Evolutionary conservation across 2,888 invertebrate genomes (phyloP), one percentile per base, ranked within the genome.

Genomic region (Heliconius cydno): DNA sequence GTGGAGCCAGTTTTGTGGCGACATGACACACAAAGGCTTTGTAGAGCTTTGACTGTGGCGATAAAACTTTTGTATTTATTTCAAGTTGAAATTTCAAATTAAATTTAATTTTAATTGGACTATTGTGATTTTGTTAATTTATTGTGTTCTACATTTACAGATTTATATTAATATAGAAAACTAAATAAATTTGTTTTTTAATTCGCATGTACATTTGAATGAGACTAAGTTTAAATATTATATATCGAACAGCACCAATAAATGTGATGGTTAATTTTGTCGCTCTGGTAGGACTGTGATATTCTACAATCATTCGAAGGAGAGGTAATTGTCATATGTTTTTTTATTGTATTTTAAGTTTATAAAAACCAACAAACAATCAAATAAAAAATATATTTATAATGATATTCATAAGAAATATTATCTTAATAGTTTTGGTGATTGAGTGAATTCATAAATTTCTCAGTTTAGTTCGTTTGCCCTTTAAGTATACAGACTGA

Each of bases 1-100:
- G 65, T 41, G n/a, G 25, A 74, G 63, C 46, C 75, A 65, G 63
- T 41, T 75, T 41, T 75, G 75, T 28, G 75, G 75, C 28, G 46
- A 41, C 66, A 57, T 57, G 25, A 22, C 30, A 66, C 72, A 79
- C 72, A 79, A 76, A 76, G 76, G 66, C 57, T 77, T 72, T 73
- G 25, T 25, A 76, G 19, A 28, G 15, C 38, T 13, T 15, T 41
- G 38, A 38, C 60, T 34, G 41, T 71, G 67, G 72, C 71, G 76
- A 77, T 77, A 70, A 79, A 79, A 73, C 65, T 75, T 65, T 65
- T 46, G 75, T 28, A 66, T 28, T 46, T 30, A 28, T 75, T 63
- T 65, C 22, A n/a, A 28, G 38, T 72, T 34, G 60, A 73, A 73
- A 73, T 73, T 73, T 60, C 34, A 60, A 60, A 73, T 73, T 60